A percentile compares a stretch with the other conserved stretches of the same genome.
Conservation (phyloP, 2,888 invertebrate species). For the Cyclophora albipunctata region DNA sequence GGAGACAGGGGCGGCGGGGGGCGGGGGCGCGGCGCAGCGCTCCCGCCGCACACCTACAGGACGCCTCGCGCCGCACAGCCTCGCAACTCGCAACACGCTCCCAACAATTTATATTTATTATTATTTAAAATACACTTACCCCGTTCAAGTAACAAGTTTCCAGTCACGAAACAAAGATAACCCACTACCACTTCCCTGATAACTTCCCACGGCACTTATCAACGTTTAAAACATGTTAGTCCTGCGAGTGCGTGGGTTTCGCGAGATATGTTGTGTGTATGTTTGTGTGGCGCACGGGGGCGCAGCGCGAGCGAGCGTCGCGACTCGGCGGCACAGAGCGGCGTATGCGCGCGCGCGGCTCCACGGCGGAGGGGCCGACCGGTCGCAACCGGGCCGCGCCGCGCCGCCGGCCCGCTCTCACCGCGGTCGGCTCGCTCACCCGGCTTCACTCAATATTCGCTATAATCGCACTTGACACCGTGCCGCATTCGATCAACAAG, state of each 20-base stretch:
- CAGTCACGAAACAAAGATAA: constrained; percentile 27
- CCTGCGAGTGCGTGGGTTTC: constrained; percentile 33
- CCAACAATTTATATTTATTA: neutral
- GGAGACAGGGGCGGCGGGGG: constrained; percentile 11
- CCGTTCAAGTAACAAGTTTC: constrained; percentile 10
- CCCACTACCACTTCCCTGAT: constrained; percentile 33
- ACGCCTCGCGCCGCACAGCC: neutral
- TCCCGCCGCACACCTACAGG: constrained; percentile 1
- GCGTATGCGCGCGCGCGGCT: constrained; percentile 52
- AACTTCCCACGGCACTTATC: constrained; percentile 36
- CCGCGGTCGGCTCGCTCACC: constrained; percentile 26
- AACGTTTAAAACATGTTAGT: constrained; percentile 48
- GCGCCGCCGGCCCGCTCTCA: constrained; percentile 29
- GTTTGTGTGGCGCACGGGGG: constrained; percentile 47
- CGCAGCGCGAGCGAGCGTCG: constrained; percentile 61
- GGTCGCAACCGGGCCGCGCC: constrained; percentile 73
- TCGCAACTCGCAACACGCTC: too few species aligned
- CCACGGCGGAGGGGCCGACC: constrained; percentile 66
- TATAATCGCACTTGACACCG: constrained; percentile 73
- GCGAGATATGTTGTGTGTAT: constrained; percentile 34
- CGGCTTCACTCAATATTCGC: constrained; percentile 46
- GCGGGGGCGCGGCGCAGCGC: constrained; percentile 7
- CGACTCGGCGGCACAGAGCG: constrained; percentile 68
- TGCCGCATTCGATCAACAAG: constrained; percentile 59
- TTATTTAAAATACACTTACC: constrained; percentile 16